A percentile compares a stretch with the other conserved stretches of the same genome.
These are phyloP conservation scores for Agrochola litura DNA, from an alignment of 2,888 invertebrate genomes.

Conservation along the genomic window DNA sequence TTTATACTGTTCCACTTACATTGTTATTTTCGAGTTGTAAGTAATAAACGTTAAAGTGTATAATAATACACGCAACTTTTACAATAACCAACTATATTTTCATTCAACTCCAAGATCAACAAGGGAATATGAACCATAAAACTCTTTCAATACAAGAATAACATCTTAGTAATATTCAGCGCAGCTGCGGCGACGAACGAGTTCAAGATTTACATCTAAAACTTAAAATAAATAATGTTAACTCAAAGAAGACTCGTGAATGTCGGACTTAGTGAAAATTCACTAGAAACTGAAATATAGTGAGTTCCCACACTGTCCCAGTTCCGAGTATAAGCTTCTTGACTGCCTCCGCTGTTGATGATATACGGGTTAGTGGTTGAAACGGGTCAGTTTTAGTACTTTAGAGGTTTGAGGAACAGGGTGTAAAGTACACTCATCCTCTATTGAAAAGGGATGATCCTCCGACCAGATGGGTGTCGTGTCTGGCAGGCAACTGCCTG, in stretches of 20 bases:
- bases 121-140: slow-evolving; percentile 30
- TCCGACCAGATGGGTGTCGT: no score
- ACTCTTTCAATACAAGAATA: slow-evolving; percentile 47
- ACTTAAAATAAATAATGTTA: slow-evolving; percentile 69
- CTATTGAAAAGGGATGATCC: no score
- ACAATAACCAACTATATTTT: slow-evolving; percentile 11
- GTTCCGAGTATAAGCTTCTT: slow-evolving; percentile 76
- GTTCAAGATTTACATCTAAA: slow-evolving; percentile 61
- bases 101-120: slow-evolving; percentile 34
- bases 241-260: slow-evolving; percentile 71
- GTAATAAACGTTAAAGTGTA: not conserved
- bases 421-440: no score
- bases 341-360: slow-evolving; percentile 57
- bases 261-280: slow-evolving; percentile 70
- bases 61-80: slow-evolving; percentile 4
- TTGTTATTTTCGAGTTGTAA: not conserved
- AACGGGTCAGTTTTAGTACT: not conserved
- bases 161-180: slow-evolving; percentile 48
- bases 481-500: no score
- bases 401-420: no score
- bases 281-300: slow-evolving; percentile 68
- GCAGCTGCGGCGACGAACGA: slow-evolving; percentile 46
- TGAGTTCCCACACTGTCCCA: slow-evolving; percentile 69
- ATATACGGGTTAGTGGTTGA: slow-evolving; percentile 34
- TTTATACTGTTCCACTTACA: no score